These are phyloP conservation scores for Scartelaos histophorus DNA, from an alignment of 2,113 vertebrate genomes.

Conservation along the genomic window DNA sequence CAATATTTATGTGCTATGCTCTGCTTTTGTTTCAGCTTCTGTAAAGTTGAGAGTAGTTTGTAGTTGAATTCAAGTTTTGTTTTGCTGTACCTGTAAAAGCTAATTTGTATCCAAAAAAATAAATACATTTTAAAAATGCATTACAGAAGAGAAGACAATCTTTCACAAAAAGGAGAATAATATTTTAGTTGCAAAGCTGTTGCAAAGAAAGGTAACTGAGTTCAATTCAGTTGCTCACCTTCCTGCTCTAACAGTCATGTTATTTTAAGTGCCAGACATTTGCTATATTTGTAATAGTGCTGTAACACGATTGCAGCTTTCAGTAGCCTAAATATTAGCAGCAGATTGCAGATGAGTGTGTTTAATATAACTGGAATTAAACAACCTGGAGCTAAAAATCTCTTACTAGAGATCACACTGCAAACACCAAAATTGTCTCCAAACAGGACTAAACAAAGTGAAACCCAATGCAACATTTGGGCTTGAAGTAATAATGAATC, in stretches of 20 bases:
- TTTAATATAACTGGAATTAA: too few species aligned
- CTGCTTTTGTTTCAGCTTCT: too few species aligned
- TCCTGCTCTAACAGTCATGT: not conserved
- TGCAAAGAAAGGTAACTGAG: not conserved
- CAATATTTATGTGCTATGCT: too few species aligned
- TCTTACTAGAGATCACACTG: too few species aligned
- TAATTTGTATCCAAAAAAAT: not conserved
- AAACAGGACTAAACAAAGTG: too few species aligned
- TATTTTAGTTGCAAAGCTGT: not conserved
- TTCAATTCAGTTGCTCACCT: not conserved
- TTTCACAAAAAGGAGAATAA: not conserved
- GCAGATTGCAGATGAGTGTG: not conserved
- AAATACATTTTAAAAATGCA: too few species aligned
- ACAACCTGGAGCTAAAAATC: too few species aligned
- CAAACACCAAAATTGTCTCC: too few species aligned
- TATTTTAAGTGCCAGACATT: not conserved
- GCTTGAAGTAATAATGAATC: too few species aligned
- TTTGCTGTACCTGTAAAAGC: not conserved
- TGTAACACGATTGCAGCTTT: not conserved
- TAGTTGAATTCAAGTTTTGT: not conserved
- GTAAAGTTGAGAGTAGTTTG: not conserved
- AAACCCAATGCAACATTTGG: too few species aligned
- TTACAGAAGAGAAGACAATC: not conserved
- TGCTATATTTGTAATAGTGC: not conserved
- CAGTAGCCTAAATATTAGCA: not conserved